phyloP scores from a whole-genome alignment of 2,797 vertebrate species.

The Spinus olivaceus region DNA sequence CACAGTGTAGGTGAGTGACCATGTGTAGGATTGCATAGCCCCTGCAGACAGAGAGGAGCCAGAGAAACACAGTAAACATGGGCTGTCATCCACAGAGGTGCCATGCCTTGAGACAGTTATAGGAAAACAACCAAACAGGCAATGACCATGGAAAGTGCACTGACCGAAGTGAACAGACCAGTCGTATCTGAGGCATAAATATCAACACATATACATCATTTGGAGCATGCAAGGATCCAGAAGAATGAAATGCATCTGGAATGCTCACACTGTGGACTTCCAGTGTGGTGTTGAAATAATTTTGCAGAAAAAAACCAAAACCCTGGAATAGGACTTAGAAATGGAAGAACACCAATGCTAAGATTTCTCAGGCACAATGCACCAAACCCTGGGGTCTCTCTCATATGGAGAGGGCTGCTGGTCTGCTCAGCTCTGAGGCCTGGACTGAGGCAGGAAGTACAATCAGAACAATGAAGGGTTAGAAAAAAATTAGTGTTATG shows the following conservation, averaged over 20 bases:
- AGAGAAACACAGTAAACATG: neutral
- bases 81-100: neutral
- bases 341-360: neutral
- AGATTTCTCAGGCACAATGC: neutral
- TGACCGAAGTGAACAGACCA: neutral
- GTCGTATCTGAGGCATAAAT: neutral
- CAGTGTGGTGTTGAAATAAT: neutral
- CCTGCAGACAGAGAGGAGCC: conserved; percentile 76
- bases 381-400: neutral
- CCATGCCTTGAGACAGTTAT: neutral
- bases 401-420: neutral
- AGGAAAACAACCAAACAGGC: neutral
- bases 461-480: neutral
- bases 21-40: conserved; percentile 98
- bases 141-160: neutral
- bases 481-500: neutral
- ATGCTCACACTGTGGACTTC: neutral
- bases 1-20: conserved; percentile 99
- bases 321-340: neutral
- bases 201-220: neutral
- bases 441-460: neutral
- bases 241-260: neutral
- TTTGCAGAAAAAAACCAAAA: neutral
- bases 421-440: neutral
- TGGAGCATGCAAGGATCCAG: neutral